A percentile compares a stretch with the other conserved stretches of the same genome.
These are phyloP conservation scores for Chascanopsetta lugubris DNA, from an alignment of 2,113 vertebrate species.

Conservation along the genomic window DNA sequence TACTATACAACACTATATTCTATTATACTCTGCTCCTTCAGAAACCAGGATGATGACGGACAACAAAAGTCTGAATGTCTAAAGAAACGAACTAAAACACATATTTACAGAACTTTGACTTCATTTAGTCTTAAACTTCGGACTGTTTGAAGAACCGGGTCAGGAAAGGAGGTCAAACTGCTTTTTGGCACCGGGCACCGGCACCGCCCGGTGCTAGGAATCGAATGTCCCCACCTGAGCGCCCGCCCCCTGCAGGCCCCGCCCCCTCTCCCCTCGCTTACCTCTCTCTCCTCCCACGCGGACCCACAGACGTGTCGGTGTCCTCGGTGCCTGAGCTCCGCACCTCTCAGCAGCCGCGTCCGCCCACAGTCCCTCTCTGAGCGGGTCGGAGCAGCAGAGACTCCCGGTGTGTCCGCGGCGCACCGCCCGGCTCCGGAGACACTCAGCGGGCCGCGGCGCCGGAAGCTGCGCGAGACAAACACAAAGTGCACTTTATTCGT, in stretches of 20 bases:
- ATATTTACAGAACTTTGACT: neutral
- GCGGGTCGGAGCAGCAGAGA: neutral
- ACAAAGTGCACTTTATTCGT: too few species aligned
- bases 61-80: too few species aligned
- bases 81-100: too few species aligned
- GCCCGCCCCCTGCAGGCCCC: constrained; percentile 14
- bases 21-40: too few species aligned
- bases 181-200: neutral
- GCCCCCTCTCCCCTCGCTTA: neutral
- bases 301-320: constrained; percentile 17
- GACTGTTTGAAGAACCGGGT: too few species aligned
- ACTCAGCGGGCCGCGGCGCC: neutral
- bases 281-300: constrained; percentile 7
- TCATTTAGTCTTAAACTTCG: neutral
- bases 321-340: neutral
- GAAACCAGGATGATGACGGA: too few species aligned
- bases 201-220: neutral
- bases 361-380: constrained; percentile 2
- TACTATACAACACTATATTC: too few species aligned
- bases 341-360: neutral
- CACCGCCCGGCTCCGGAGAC: neutral
- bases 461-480: constrained; percentile 6
- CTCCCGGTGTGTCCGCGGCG: neutral
- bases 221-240: constrained; percentile 28
- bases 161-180: neutral